These are phyloP conservation scores for Zaprionus nigranus DNA, from an alignment of 1,140 invertebrate genomes.

Conservation along the genomic window DNA sequence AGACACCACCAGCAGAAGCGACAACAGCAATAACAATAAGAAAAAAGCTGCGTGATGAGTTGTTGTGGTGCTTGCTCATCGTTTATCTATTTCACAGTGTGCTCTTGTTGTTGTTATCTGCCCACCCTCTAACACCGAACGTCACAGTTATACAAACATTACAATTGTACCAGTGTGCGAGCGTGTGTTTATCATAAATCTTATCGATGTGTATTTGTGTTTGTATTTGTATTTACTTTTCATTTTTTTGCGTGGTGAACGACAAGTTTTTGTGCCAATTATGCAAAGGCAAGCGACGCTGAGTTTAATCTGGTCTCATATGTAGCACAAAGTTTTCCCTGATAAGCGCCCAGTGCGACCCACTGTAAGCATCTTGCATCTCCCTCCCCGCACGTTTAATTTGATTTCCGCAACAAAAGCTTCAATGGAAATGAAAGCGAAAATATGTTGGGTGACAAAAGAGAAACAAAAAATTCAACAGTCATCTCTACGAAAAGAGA, in stretches of 20 bases:
- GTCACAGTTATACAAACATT: conserved; percentile 45
- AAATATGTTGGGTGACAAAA: conserved; percentile 39
- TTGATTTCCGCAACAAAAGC: conserved; percentile 42
- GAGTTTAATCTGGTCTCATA: background rate
- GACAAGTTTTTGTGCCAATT: conserved; percentile 39
- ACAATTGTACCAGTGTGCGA: conserved; percentile 27
- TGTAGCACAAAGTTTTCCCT: background rate
- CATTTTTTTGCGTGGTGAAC: conserved; percentile 26
- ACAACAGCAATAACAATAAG: conserved; percentile 24
- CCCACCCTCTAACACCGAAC: conserved; percentile 27
- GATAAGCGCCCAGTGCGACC: background rate
- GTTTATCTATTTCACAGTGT: conserved; percentile 55
- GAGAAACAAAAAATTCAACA: conserved; percentile 46
- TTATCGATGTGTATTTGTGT: conserved; percentile 39
- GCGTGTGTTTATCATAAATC: conserved; percentile 50
- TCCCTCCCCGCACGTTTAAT: conserved; percentile 32
- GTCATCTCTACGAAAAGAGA: conserved; percentile 19
- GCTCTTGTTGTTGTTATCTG: conserved; percentile 32
- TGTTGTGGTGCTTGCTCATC: conserved; percentile 15
- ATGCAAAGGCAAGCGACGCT: conserved; percentile 27
- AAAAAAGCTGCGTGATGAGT: conserved; percentile 18
- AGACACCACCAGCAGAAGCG: conserved; percentile 7
- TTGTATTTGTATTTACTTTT: background rate
- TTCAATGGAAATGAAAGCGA: conserved; percentile 56
- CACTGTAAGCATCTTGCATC: background rate